Evolutionary conservation across 1,140 invertebrate genomes (phyloP).

Genomic region (Chrysoperla carnea): DNA sequence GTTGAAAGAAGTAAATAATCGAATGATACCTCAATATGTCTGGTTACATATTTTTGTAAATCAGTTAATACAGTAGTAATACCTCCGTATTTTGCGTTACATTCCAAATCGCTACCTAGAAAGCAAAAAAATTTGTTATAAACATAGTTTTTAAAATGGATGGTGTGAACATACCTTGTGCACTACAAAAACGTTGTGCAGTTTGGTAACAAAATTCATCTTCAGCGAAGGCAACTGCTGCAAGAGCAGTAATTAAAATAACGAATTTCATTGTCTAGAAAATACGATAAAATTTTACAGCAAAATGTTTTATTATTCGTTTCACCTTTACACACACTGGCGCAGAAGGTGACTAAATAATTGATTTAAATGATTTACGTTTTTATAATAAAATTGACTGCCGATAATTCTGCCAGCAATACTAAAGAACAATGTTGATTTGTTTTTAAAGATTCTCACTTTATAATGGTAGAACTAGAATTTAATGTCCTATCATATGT

Average conservation of each 20-base stretch:
- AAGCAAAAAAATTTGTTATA: slow-evolving; percentile 3
- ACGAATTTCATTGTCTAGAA: no score
- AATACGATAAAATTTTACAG: no score
- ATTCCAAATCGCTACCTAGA: slow-evolving; percentile 18
- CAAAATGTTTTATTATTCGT: no score
- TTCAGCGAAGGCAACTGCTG: slow-evolving; percentile 25
- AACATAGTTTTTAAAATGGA: slow-evolving; percentile 2
- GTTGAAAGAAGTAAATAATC: slow-evolving; percentile 55
- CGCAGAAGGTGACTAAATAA: background rate
- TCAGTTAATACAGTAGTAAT: slow-evolving; percentile 29
- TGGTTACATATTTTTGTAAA: slow-evolving; percentile 36
- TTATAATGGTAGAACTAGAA: no score
- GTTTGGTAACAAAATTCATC: slow-evolving; percentile 42
- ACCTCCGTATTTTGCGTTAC: slow-evolving; percentile 49
- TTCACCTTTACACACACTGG: background rate
- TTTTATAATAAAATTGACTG: no score
- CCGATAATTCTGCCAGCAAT: no score
- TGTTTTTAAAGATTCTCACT: no score
- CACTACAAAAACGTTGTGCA: slow-evolving; percentile 33
- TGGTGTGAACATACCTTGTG: slow-evolving; percentile 18
- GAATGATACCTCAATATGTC: slow-evolving; percentile 47
- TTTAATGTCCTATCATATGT: no score
- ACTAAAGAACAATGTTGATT: no score
- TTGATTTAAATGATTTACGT: background rate
- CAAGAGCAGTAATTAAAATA: slow-evolving; percentile 24